Evolutionary conservation across 1,140 invertebrate genomes (phyloP).

Genomic region (Zaprionus taronus): DNA sequence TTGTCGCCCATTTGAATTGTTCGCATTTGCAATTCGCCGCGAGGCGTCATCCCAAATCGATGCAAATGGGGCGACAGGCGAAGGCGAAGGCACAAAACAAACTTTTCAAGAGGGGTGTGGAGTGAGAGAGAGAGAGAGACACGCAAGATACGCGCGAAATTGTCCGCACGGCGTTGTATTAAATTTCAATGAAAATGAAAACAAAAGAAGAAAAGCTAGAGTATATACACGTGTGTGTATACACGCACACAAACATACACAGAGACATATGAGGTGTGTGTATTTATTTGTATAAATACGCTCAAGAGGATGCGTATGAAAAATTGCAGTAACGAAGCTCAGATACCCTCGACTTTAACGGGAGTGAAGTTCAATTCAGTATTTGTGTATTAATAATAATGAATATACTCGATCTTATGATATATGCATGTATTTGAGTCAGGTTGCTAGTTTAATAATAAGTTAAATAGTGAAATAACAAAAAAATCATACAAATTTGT

Average conservation of each 20-base stretch:
- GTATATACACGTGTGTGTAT: conserved; percentile 10
- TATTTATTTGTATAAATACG: conserved; percentile 28
- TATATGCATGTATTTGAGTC: no score
- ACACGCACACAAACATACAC: neutral
- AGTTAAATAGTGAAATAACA: no score
- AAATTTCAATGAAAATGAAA: conserved; percentile 66
- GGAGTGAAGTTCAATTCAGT: no score
- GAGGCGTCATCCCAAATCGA: conserved; percentile 43
- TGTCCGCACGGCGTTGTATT: conserved; percentile 50
- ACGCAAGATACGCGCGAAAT: conserved; percentile 51
- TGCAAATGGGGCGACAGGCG: conserved; percentile 43
- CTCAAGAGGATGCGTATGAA: neutral
- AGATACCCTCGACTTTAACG: conserved; percentile 6
- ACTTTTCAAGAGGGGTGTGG: neutral
- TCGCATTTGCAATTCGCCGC: conserved; percentile 41
- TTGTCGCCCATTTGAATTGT: conserved; percentile 27
- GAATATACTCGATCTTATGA: no score
- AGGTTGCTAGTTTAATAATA: no score
- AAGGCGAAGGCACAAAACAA: conserved; percentile 13
- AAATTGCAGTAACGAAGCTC: neutral
- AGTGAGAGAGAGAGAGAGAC: conserved; percentile 15
- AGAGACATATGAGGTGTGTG: conserved; percentile 3
- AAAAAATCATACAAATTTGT: no score
- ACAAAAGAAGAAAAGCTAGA: conserved; percentile 42
- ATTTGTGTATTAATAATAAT: no score